phyloP scores from a whole-genome alignment of 2,797 vertebrate genomes.

The Meriones psammophilus region DNA sequence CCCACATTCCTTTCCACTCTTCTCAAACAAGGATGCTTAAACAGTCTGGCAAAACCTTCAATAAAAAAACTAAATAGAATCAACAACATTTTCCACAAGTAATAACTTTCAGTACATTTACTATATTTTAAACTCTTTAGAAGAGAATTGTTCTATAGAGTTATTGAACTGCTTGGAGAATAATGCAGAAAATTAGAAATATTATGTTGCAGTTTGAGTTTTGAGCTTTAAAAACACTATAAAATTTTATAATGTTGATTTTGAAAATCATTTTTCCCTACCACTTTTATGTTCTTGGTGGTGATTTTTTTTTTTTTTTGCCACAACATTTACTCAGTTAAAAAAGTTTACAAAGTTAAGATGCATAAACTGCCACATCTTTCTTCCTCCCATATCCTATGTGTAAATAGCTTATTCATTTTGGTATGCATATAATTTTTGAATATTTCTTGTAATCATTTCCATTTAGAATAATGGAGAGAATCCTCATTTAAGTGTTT shows the following conservation, averaged over 20 bases:
- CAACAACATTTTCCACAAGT: not conserved
- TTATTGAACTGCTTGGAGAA: not conserved
- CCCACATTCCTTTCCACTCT: fast-evolving
- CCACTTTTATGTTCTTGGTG: not conserved
- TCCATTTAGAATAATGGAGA: constrained; percentile 7
- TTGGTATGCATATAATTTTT: not conserved
- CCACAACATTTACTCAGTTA: not conserved
- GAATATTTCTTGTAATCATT: not conserved
- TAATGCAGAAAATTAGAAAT: not conserved
- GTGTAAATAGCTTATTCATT: not conserved
- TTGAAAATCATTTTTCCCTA: not conserved
- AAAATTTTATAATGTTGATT: not conserved
- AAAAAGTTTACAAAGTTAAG: not conserved
- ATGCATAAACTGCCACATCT: not conserved
- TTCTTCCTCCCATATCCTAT: not conserved
- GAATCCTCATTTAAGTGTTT: not conserved
- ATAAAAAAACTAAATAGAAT: not conserved
- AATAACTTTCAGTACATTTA: not conserved
- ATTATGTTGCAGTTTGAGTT: not conserved
- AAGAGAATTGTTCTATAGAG: not conserved
- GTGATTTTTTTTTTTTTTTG: not conserved
- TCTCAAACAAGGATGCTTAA: not conserved
- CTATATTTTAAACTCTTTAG: not conserved
- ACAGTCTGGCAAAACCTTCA: not conserved
- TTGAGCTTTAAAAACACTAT: not conserved